Percentiles rank a stretch among this genome's conserved stretches.
phyloP scores from a whole-genome alignment of 2,113 vertebrate species.

The Coturnix japonica region DNA sequence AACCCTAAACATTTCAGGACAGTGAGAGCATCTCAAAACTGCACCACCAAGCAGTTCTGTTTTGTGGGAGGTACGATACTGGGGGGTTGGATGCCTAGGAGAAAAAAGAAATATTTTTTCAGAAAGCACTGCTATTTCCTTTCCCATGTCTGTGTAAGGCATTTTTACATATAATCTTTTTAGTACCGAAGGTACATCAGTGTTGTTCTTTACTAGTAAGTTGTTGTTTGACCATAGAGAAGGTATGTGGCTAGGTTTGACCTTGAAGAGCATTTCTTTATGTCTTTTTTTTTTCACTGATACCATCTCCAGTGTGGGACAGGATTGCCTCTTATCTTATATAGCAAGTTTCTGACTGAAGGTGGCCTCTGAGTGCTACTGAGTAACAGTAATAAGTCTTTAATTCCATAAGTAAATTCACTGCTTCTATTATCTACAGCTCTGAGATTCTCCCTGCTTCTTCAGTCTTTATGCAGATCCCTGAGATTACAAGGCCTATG shows the following conservation, averaged over 20 bases:
- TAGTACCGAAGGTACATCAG: not conserved
- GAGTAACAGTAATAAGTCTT: not conserved
- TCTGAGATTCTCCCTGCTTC: not conserved
- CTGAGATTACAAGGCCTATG: not conserved
- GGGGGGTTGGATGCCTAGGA: not conserved
- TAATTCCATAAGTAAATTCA: not conserved
- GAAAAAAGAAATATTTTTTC: not conserved
- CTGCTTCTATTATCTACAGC: not conserved
- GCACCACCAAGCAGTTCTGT: rapidly evolving
- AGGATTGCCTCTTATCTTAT: not conserved
- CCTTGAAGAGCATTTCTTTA: not conserved
- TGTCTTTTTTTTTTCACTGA: not conserved
- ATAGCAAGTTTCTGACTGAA: not conserved
- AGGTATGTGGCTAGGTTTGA: not conserved
- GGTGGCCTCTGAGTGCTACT: not conserved
- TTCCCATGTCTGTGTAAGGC: not conserved
- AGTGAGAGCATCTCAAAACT: not conserved
- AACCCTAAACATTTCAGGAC: not conserved
- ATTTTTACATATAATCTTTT: not conserved
- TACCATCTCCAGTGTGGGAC: not conserved
- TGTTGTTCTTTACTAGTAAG: not conserved
- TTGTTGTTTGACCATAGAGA: not conserved
- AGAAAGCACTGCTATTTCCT: not conserved
- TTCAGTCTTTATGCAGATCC: not conserved
- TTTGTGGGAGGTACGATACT: not conserved